A percentile compares a stretch with the other conserved stretches of the same genome.
These are phyloP conservation scores for Deroplatys truncata DNA, from an alignment of 2,888 invertebrate species.

Conservation along the genomic window DNA sequence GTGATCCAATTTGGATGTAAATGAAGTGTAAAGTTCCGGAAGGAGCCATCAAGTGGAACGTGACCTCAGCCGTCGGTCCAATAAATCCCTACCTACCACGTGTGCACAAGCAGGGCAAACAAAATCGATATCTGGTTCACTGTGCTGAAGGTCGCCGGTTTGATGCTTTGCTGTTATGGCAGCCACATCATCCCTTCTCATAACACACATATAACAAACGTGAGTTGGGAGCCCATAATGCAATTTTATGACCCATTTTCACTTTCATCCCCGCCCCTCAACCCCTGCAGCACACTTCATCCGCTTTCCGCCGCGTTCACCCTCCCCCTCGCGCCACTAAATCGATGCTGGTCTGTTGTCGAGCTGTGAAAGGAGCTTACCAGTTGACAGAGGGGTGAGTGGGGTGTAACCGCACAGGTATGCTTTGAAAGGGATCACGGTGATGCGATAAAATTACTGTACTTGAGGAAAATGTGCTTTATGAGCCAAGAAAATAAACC, in stretches of 20 bases:
- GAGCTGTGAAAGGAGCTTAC: neutral
- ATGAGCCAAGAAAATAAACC: neutral
- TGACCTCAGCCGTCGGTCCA: neutral
- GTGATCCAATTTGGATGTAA: neutral
- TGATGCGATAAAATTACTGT: neutral
- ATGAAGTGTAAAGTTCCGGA: neutral
- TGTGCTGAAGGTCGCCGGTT: neutral
- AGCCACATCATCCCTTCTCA: neutral
- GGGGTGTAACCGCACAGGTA: neutral
- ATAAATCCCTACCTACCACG: neutral
- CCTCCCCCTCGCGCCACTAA: neutral
- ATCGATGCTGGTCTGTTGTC: neutral
- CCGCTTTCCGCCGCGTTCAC: neutral
- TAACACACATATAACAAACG: neutral
- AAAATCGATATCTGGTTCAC: neutral
- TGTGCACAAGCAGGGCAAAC: neutral
- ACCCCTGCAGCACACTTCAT: neutral
- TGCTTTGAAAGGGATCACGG: neutral
- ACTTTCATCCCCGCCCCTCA: neutral
- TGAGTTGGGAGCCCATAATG: neutral
- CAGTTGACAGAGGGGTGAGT: neutral
- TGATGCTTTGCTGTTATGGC: neutral
- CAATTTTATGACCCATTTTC: constrained; percentile 9
- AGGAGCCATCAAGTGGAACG: neutral
- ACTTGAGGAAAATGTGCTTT: neutral